Percentiles rank a stretch among this genome's conserved stretches.
Conservation (phyloP, 2,888 invertebrate species). For the Oasisia sp. region DNA sequence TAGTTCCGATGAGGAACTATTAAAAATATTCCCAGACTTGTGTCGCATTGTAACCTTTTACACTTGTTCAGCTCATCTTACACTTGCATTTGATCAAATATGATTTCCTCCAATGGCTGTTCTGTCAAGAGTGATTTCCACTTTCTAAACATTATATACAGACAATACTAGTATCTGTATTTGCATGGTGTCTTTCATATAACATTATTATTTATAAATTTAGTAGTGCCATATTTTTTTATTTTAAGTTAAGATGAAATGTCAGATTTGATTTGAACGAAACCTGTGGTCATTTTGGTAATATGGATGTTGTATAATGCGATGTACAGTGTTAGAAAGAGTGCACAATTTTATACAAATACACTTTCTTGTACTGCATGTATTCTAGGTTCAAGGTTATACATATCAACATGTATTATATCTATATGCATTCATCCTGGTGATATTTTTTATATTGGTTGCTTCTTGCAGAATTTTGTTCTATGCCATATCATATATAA, state of each 20-base stretch:
- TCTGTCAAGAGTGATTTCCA: not conserved
- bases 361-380: not conserved
- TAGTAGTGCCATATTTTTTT: not conserved
- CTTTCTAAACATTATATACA: not conserved
- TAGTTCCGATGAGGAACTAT: no score
- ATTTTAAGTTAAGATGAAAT: not conserved
- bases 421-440: not conserved
- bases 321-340: not conserved
- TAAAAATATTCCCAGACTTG: no score
- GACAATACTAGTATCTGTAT: not conserved
- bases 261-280: not conserved
- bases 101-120: not conserved
- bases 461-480: not conserved
- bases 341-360: not conserved
- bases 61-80: no score
- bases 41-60: no score
- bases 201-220: not conserved
- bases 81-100: not conserved
- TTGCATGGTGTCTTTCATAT: not conserved
- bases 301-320: not conserved
- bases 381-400: not conserved
- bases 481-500: not conserved
- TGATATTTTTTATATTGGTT: constrained; percentile 8
- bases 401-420: not conserved
- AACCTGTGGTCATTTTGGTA: not conserved